Evolutionary conservation across 2,888 invertebrate species (phyloP), one percentile per base, ranked within the genome.

Genomic region (Caenorhabditis zanzibari): DNA sequence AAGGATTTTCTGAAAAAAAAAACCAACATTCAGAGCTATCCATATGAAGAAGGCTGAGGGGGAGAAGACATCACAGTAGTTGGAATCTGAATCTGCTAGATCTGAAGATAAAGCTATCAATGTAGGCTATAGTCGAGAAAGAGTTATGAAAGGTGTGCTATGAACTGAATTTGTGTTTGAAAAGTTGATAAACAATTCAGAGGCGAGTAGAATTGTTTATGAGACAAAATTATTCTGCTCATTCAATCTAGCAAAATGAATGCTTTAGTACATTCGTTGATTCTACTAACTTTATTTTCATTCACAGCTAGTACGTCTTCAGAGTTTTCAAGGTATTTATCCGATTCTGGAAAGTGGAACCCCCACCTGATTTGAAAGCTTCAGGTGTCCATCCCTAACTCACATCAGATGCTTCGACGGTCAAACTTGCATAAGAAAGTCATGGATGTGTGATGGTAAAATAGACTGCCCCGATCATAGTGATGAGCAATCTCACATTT

Each of bases 381-480:
- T 41, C 56, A 85, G 86, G 56, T 86, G 86, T 22, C 81, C 79
- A 4, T 26, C 72, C 2, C 35, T 74, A 9, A 82, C 85, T 14
- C 82, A 83, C 47, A 76, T 82, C 41, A 63, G 85, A 38, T 87
- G 87, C 38, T 59, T 52, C n/a, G 87, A 87, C 52, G 84, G 85
- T 0, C 26, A 82, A 5, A 81, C 76, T 5, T 88, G 88, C 52
- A 86, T 88, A 35, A 75, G 81, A 14, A 88, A 88, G 58, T 73
- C 80, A 12, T 84, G 84, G 82, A 86, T 88, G 86, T 88, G 88
- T 71, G 88, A 88, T 52, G 88, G 88, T 10, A 69, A 82, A 26
- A 64, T 82, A 16, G 88, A 88, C 49, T 88, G 88, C 49, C 75
- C 80, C 24, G 88, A 88, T 75, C 76, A 81, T 22, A 85, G 85